Conservation (phyloP, 2,113 vertebrate species). For the Phalacrocorax brasilianus region DNA sequence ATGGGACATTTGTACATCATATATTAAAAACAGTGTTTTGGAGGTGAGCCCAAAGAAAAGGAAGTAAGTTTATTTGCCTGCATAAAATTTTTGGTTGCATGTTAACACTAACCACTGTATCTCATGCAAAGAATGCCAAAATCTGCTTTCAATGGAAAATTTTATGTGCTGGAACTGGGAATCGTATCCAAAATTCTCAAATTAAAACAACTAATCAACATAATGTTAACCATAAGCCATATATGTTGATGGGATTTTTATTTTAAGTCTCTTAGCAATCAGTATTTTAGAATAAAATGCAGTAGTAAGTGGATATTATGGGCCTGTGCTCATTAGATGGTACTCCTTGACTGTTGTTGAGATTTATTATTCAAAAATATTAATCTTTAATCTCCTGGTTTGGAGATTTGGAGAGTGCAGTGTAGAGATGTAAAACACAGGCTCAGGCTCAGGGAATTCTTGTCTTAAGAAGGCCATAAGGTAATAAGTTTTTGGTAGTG, state of each 20-base stretch:
- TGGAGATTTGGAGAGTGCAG: neutral
- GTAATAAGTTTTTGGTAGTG: neutral
- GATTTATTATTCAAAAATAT: neutral
- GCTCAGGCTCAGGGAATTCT: neutral
- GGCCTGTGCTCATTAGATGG: neutral
- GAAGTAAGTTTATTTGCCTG: conserved; percentile 70
- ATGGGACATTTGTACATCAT: conserved; percentile 42
- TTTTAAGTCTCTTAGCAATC: conserved; percentile 10
- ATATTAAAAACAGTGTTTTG: conserved; percentile 69
- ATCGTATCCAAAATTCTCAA: conserved; percentile 40
- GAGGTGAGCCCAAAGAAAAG: conserved; percentile 53
- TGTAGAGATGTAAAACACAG: neutral
- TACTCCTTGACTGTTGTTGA: neutral
- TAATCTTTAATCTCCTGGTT: neutral
- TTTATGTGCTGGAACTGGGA: conserved; percentile 58
- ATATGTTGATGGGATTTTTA: conserved; percentile 16
- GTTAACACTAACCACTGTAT: conserved; percentile 71
- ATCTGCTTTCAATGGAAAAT: conserved; percentile 69
- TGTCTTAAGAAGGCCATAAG: neutral
- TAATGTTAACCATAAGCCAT: conserved; percentile 58
- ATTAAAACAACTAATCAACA: conserved; percentile 65
- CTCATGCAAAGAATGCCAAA: conserved; percentile 60
- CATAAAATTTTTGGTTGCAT: conserved; percentile 68
- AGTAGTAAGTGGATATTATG: neutral
- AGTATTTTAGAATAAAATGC: neutral